Evolutionary conservation across 2,797 vertebrate genomes (phyloP), one percentile per base, ranked within the genome.

Genomic region (Aplochiton taeniatus): DNA sequence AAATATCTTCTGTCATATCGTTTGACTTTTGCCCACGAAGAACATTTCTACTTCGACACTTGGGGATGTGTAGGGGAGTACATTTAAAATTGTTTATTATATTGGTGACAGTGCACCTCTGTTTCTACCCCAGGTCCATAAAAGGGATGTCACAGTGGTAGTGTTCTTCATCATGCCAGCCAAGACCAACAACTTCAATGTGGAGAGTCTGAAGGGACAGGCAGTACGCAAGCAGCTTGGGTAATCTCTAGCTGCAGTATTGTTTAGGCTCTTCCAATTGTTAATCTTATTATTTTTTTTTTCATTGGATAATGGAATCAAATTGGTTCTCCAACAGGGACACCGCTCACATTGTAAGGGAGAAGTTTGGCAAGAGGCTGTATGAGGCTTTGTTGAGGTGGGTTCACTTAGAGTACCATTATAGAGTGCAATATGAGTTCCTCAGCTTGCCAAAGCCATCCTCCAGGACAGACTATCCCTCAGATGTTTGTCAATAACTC

Each of bases 101-200:
- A 4, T 31, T 16, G 42, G 7, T 58, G 20, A 50, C 20, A 56
- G 9, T 64, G 50, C 20, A 5, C 13, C n/a, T 53, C 11, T 42
- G 4, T 55, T 43, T 64, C 41, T 45, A 9, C 19, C 44, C 16
- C 82, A 99, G 97, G 91, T 98, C 62, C 95, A 98, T 70, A 95
- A 88, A 77, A 93, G 85, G 16, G 95, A 96, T 7, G 74, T 98
- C 71, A 99, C 97, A 0, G 96, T 97, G 11, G 81, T 98, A 0
- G 96, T 95, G 66, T 99, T 98, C 88, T 97, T 99, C 86, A 96
- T 99, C 63, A 99, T 99, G 97, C 97, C 97, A 6, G 94, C 97
- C 42, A 95, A 95, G 84, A 99, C 96, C 19, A 97, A 98, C 81
- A 99, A 97, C 85, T 99, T 98, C 83, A 98, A 99, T 0, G 96